phyloP scores from a whole-genome alignment of 2,888 invertebrate species.

The Hanleya hanleyi region DNA sequence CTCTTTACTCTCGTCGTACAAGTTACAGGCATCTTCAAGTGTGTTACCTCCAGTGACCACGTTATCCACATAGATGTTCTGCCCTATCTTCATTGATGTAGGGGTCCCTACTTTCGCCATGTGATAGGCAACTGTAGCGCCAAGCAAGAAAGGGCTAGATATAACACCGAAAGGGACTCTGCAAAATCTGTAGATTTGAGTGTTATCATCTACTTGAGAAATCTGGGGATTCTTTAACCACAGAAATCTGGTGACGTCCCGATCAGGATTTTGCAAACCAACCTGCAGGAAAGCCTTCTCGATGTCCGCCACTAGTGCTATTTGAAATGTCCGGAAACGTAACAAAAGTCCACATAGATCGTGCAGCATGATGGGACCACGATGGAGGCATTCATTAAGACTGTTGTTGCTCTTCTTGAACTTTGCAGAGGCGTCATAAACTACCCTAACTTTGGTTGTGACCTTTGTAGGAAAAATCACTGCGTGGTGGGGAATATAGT shows the following conservation, averaged over 20 bases:
- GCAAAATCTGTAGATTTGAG: slow-evolving; percentile 1
- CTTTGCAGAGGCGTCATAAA: slow-evolving; percentile 16
- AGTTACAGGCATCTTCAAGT: too few relatives aligned
- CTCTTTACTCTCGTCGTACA: too few relatives aligned
- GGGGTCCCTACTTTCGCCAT: neutral
- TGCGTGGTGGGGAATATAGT: slow-evolving; percentile 9
- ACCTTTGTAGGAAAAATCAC: neutral
- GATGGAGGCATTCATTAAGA: slow-evolving; percentile 26
- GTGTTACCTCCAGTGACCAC: slow-evolving; percentile 23
- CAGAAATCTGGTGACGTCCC: slow-evolving; percentile 26
- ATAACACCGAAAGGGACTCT: slow-evolving; percentile 15
- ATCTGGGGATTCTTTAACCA: slow-evolving; percentile 22
- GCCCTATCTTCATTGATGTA: slow-evolving; percentile 2
- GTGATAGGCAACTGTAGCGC: neutral
- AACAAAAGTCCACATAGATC: slow-evolving; percentile 18
- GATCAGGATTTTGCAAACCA: slow-evolving; percentile 13
- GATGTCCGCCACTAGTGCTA: slow-evolving; percentile 27
- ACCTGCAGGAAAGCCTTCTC: slow-evolving; percentile 30
- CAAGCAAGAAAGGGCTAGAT: neutral
- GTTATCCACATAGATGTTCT: slow-evolving; percentile 27
- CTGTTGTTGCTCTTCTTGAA: slow-evolving; percentile 13
- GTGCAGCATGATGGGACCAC: slow-evolving; percentile 24
- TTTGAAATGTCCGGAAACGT: neutral
- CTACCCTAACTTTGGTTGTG: slow-evolving; percentile 8
- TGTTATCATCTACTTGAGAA: neutral